phyloP scores from a whole-genome alignment of 1,140 invertebrate genomes.

The Pseudomyrmex flavicornis region DNA sequence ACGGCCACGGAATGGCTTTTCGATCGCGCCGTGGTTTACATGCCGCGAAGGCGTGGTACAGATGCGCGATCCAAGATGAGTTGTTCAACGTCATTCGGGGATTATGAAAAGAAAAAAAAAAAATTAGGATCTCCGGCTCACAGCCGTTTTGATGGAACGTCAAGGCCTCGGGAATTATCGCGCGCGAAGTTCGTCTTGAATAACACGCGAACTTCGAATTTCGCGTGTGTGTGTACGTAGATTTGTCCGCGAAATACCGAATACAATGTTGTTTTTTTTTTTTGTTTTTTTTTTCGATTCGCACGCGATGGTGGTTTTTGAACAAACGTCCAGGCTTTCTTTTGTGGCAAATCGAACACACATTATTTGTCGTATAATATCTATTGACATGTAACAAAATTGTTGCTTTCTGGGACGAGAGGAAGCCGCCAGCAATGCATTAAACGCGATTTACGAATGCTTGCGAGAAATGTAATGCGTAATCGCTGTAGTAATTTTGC shows the following conservation, averaged over 20 bases:
- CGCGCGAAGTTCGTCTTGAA: conserved; percentile 18
- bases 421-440: too few relatives aligned
- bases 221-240: conserved; percentile 2
- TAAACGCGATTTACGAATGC: background rate
- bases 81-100: conserved; percentile 69
- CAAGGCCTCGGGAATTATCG: conserved; percentile 9
- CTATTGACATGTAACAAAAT: too few relatives aligned
- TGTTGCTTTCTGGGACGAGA: too few relatives aligned
- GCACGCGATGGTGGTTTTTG: too few relatives aligned
- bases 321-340: too few relatives aligned
- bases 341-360: too few relatives aligned
- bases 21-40: conserved; percentile 72
- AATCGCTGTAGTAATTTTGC: background rate
- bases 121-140: conserved; percentile 27
- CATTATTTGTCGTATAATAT: too few relatives aligned
- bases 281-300: too few relatives aligned
- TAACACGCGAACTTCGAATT: conserved; percentile 24
- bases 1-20: conserved; percentile 60
- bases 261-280: too few relatives aligned
- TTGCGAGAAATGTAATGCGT: background rate
- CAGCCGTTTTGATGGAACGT: conserved; percentile 49
- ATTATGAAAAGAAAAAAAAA: conserved; percentile 64
- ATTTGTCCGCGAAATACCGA: background rate
- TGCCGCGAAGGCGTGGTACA: conserved; percentile 68
- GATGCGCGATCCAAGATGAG: conserved; percentile 50